Conservation (phyloP, 1,140 invertebrate species). For the Cephus cinctus region DNA sequence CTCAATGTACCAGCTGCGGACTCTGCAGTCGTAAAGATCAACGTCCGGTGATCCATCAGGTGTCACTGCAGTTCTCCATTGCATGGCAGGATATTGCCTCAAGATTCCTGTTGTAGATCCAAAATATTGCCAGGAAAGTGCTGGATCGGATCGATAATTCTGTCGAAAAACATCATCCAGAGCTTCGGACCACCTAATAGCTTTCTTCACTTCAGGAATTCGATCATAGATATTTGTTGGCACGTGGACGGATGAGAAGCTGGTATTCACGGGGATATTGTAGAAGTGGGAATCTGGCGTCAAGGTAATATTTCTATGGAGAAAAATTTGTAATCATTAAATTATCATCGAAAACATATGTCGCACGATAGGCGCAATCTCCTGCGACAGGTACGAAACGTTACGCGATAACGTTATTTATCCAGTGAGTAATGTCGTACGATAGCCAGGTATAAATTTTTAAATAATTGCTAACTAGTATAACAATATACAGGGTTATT, state of each 20-base stretch:
- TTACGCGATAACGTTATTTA: background rate
- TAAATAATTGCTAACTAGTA: too few relatives aligned
- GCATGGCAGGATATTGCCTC: conserved; percentile 80
- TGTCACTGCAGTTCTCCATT: conserved; percentile 38
- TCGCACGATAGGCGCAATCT: too few relatives aligned
- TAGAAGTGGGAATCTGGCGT: conserved; percentile 80
- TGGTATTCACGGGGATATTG: conserved; percentile 80
- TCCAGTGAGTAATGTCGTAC: background rate
- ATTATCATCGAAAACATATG: too few relatives aligned
- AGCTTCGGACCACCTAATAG: conserved; percentile 83
- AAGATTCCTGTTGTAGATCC: conserved; percentile 90
- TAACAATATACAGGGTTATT: too few relatives aligned
- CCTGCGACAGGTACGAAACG: conserved; percentile 23
- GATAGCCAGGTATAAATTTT: too few relatives aligned
- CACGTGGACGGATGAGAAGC: conserved; percentile 85
- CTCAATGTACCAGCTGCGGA: conserved; percentile 92
- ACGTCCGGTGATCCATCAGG: conserved; percentile 41
- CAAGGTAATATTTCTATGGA: conserved; percentile 62
- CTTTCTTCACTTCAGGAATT: conserved; percentile 65
- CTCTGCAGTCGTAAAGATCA: conserved; percentile 82
- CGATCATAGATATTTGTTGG: conserved; percentile 90
- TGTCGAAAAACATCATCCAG: conserved; percentile 82
- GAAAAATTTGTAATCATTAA: too few relatives aligned
- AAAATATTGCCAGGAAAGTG: conserved; percentile 95
- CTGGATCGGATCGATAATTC: conserved; percentile 85